Evolutionary conservation across 2,113 vertebrate species (phyloP), one percentile per base, ranked within the genome.

Genomic region (Serranochromis macrocephalus): DNA sequence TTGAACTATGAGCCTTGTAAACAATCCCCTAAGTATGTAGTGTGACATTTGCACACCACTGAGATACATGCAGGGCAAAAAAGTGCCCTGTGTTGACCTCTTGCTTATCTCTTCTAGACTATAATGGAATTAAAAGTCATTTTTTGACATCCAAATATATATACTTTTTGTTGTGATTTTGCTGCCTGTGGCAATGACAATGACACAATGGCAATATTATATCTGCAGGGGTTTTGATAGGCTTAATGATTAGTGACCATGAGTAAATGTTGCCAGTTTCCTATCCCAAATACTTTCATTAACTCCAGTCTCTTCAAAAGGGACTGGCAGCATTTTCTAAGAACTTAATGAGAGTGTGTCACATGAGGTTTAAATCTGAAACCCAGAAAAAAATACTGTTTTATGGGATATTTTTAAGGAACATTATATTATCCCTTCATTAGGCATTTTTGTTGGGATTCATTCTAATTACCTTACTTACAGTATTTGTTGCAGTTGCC

Each of bases 1-100:
- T 78, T 91, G 87, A 93, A 88, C 88, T 81, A 3, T 75, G 61
- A 81, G 82, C 80, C 73, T 87, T 80, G 79, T 88, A 81, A 92
- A 91, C 88, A 90, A 71, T 84, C 63, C 40, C 24, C 42, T 33
- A 10, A 82, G 58, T 53, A 19, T 45, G n/a, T 42, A 87, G 36
- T 26, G 81, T 81, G 80, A 87, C 82, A 87, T 91, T 87, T 89
- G 63, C 68, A 63, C 79, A 12, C 68, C 49, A 58, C 12, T 29
- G 49, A 73, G 88, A 61, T 4, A 12, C 63, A 89, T 9, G 5
- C 21, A 61, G 57, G 83, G 53, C 57, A 54, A 36, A 57, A 81
- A 40, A 53, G 38, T 47, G 63, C 75, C 82, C 86, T 80, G 33
- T 80, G 40, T 88, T 84, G 86, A 89, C 87, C 89, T 16, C 8